A percentile compares a stretch with the other conserved stretches of the same genome.
phyloP scores from a whole-genome alignment of 2,797 vertebrate species.

The Schizopygopsis malacanthus region DNA sequence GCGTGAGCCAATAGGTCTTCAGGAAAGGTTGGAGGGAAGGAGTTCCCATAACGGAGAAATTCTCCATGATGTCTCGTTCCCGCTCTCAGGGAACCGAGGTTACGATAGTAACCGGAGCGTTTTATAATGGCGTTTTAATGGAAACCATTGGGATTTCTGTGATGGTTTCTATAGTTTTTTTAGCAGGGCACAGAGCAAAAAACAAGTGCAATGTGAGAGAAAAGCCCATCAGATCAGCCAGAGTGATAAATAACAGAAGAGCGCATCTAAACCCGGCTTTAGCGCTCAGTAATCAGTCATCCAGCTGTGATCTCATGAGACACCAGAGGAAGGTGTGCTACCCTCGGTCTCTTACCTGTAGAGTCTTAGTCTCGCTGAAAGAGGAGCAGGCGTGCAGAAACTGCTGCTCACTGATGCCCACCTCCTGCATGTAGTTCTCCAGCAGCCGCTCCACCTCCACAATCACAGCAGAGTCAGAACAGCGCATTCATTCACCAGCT shows the following conservation, averaged over 20 bases:
- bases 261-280: background rate
- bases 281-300: background rate
- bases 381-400: slow-evolving; percentile 92
- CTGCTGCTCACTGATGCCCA: slow-evolving; percentile 96
- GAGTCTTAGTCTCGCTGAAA: slow-evolving; percentile 87
- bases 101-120: too few relatives aligned
- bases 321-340: too few relatives aligned
- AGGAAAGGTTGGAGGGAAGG: too few relatives aligned
- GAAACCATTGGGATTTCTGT: too few relatives aligned
- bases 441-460: slow-evolving; percentile 92
- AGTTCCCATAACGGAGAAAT: too few relatives aligned
- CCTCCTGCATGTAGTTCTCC: slow-evolving; percentile 92
- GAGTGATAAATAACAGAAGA: background rate
- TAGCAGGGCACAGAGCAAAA: background rate
- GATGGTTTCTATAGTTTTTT: too few relatives aligned
- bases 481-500: background rate
- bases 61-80: too few relatives aligned
- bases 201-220: background rate
- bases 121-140: too few relatives aligned
- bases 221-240: too few relatives aligned
- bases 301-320: background rate
- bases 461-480: background rate
- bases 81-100: too few relatives aligned
- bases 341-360: slow-evolving; percentile 82
- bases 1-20: too few relatives aligned